Evolutionary conservation across 2,797 vertebrate species (phyloP).

Genomic region (Nyctibius grandis): DNA sequence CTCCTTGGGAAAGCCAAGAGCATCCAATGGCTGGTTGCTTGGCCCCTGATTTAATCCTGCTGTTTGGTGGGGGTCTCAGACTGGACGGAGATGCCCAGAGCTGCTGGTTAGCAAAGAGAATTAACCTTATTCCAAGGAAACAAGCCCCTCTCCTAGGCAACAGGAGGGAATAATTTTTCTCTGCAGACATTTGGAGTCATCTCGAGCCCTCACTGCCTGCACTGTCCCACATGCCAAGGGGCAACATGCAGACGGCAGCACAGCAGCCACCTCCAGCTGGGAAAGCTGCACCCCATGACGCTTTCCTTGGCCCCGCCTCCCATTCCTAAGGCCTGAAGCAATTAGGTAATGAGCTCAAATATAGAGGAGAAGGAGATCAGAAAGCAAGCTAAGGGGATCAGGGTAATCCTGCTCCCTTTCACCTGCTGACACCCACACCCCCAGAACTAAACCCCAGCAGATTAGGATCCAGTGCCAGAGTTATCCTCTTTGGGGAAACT

Average conservation of each 20-base stretch:
- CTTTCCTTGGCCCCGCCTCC: not conserved
- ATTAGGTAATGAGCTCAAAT: not conserved
- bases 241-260: not conserved
- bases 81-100: not conserved
- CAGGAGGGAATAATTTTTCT: not conserved
- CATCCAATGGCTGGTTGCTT: not conserved
- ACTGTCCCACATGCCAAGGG: not conserved
- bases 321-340: not conserved
- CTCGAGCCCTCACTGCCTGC: not conserved
- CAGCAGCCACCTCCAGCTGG: not conserved
- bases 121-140: not conserved
- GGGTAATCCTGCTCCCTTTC: conserved; percentile 16
- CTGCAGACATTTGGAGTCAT: not conserved
- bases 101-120: not conserved
- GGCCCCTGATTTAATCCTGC: not conserved
- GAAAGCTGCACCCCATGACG: not conserved
- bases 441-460: not conserved
- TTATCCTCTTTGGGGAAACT: not conserved
- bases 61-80: not conserved
- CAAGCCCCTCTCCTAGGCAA: not conserved
- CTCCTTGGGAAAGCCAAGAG: not conserved
- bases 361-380: conserved; percentile 6
- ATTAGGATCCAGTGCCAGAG: not conserved
- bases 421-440: not conserved
- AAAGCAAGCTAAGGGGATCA: conserved; percentile 17